Percentiles rank a stretch among this genome's conserved stretches.
These are phyloP conservation scores for Embiotoca jacksoni DNA, from an alignment of 2,113 vertebrate genomes.

Conservation along the genomic window DNA sequence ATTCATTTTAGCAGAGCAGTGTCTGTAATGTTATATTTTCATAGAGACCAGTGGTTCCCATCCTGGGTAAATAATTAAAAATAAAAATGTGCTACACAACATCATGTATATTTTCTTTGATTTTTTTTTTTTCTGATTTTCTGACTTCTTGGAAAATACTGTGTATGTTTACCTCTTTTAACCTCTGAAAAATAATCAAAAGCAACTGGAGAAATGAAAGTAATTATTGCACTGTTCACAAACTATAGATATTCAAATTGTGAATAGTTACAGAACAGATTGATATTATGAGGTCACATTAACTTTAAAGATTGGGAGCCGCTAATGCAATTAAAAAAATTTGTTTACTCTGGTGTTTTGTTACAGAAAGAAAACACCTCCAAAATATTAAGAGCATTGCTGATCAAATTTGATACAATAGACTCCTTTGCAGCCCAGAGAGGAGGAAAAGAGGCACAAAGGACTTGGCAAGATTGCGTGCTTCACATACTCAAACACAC, in stretches of 20 bases:
- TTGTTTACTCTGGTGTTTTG: not conserved
- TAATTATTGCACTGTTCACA: not conserved
- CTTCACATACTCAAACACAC: constrained; percentile 60
- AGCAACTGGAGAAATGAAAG: not conserved
- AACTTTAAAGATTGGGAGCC: not conserved
- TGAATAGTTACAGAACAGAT: not conserved
- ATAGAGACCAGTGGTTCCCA: constrained; percentile 16
- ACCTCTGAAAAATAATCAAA: not conserved
- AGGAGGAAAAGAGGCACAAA: constrained; percentile 54
- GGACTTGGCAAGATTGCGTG: constrained; percentile 64
- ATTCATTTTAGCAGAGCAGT: too few species aligned
- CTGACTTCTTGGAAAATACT: not conserved
- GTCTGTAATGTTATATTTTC: not conserved
- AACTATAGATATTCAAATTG: not conserved
- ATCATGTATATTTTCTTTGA: not conserved
- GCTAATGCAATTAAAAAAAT: not conserved
- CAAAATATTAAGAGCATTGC: constrained; percentile 10
- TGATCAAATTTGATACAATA: constrained; percentile 43
- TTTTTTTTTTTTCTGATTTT: not conserved
- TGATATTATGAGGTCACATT: not conserved
- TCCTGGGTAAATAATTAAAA: constrained; percentile 9
- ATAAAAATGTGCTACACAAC: not conserved
- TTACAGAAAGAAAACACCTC: not conserved
- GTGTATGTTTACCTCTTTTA: too few species aligned
- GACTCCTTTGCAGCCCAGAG: constrained; percentile 39